Evolutionary conservation across 2,888 invertebrate species (phyloP).

Genomic region (Rhagonycha fulva): DNA sequence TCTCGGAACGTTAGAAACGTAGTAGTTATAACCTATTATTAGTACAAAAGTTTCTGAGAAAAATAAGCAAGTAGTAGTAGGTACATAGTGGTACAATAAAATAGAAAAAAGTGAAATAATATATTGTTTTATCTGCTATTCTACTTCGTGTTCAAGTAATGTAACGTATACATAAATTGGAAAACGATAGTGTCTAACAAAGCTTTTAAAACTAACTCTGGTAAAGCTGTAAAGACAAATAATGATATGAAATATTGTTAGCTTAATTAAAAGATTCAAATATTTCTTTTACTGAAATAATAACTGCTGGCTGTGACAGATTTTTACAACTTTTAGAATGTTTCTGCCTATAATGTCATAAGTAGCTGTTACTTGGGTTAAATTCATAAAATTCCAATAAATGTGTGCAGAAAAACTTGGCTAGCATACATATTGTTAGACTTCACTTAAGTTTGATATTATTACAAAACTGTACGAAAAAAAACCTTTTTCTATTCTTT

Average conservation of each 20-base stretch:
- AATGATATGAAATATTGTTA: too few species aligned
- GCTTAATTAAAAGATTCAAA: not conserved
- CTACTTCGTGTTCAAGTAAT: not conserved
- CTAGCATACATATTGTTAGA: not conserved
- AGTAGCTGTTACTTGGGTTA: not conserved
- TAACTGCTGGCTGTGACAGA: not conserved
- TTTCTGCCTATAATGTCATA: not conserved
- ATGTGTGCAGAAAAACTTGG: not conserved
- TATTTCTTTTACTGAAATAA: not conserved
- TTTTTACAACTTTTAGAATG: not conserved
- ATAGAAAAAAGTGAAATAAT: not conserved
- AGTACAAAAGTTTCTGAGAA: not conserved
- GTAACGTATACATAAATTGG: not conserved
- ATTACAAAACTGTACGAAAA: not conserved
- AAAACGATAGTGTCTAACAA: not conserved
- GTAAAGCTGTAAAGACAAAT: not conserved
- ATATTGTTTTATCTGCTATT: not conserved
- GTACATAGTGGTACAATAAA: not conserved
- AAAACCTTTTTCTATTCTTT: not conserved
- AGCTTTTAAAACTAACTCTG: not conserved
- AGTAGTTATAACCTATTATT: not conserved
- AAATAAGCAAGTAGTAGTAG: not conserved
- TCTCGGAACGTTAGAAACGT: not conserved
- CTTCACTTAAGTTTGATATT: not conserved
- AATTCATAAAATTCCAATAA: not conserved